Evolutionary conservation across 2,113 vertebrate species (phyloP), one percentile per base, ranked within the genome.

Genomic region (Eurypyga helias): DNA sequence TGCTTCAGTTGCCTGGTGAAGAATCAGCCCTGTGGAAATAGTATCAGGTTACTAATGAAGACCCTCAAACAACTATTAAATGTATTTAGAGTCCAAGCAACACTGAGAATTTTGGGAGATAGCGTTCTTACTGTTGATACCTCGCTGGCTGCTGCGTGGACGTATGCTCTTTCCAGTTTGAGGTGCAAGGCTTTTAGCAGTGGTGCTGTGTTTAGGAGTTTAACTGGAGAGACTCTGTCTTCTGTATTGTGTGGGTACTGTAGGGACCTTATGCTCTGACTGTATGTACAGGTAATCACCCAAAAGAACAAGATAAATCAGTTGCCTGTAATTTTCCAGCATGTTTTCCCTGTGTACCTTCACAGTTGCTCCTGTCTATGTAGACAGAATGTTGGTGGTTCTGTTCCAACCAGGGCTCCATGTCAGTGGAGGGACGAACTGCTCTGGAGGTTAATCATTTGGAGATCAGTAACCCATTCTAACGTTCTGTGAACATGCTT

Each of bases 121-220:
- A 0, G 12, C 0, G 0, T 58, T 60, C 4, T 29, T 21, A 11
- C 13, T 2, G 5, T 4, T n/a, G 43, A 21, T 26, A 1, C 7
- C 7, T 70, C 0, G 0, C 7, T 77, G 71, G 6, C 49, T 81
- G 54, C 49, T n/a, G 0, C 17, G n/a, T 36, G 57, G 52, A 16
- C 17, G 36, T 61, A 2, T 2, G 7, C 3, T 33, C 25, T 1
- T 16, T 10, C 43, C 20, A 8, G 9, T 64, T 51, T 38, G 88
- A 65, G 52, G 15, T 45, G 4, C 26, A 49, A 78, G 38, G 65
- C 23, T 69, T 48, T 52, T 16, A 55, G 52, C 61, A 67, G 38
- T 16, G 51, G 1, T 33, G 41, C 6, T 65, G 1, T 58, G 1
- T 41, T 69, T 48, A 25, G 55, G 65, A 61, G 46, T 55, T 77